Evolutionary conservation across 1,140 invertebrate species (phyloP).

Genomic region (Monomorium pharaonis): DNA sequence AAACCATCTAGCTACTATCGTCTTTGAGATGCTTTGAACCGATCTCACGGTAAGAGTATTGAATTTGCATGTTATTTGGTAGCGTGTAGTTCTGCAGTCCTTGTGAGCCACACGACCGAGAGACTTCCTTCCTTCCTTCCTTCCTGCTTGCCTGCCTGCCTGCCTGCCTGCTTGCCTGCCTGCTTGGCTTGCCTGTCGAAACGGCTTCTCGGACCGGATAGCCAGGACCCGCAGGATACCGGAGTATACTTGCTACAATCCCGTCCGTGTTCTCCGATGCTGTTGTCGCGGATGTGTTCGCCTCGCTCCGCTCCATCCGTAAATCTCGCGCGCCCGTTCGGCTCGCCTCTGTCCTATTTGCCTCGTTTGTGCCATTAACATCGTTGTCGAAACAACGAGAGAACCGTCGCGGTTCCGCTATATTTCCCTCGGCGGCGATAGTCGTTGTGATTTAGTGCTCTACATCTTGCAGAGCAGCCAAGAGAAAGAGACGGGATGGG

Average conservation of each 20-base stretch:
- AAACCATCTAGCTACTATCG: conserved; percentile 43
- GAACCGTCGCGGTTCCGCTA: conserved; percentile 48
- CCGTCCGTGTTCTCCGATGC: not conserved
- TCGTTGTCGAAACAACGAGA: conserved; percentile 48
- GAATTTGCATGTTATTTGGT: conserved; percentile 69
- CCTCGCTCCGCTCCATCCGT: not conserved
- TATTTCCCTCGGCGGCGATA: conserved; percentile 54
- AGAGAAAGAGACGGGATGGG: too few species aligned
- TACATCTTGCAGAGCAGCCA: conserved; percentile 16
- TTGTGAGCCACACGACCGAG: conserved; percentile 21
- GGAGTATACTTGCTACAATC: not conserved
- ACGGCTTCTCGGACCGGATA: conserved; percentile 42
- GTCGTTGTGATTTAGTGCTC: conserved; percentile 46
- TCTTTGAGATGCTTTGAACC: conserved; percentile 66
- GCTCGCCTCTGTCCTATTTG: conserved; percentile 6
- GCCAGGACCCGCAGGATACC: conserved; percentile 21
- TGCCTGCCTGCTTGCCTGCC: conserved; percentile 21
- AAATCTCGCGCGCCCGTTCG: conserved; percentile 43
- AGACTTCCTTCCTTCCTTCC: conserved; percentile 62
- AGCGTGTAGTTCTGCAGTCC: conserved; percentile 39
- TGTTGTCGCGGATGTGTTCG: conserved; percentile 5
- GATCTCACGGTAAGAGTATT: conserved; percentile 63
- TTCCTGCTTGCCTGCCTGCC: conserved; percentile 25
- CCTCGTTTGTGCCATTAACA: conserved; percentile 53
- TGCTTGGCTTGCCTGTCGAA: conserved; percentile 40